phyloP scores from a whole-genome alignment of 1,140 invertebrate genomes.

The Drosophila virilis region DNA sequence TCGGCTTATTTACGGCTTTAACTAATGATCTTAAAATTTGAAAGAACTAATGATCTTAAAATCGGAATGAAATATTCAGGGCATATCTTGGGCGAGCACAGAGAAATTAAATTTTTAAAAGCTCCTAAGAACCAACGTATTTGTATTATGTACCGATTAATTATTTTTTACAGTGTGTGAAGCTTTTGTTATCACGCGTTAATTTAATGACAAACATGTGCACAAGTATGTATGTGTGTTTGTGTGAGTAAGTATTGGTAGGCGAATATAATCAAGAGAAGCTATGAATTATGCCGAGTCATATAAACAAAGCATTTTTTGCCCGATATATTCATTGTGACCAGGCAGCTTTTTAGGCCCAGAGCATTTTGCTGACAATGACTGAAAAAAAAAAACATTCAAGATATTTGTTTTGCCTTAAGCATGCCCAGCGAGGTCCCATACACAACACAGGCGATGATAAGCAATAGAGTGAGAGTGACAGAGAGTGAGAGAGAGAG shows the following conservation, averaged over 20 bases:
- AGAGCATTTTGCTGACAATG: constrained; percentile 7
- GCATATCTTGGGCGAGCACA: no score
- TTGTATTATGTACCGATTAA: neutral
- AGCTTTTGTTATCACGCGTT: constrained; percentile 8
- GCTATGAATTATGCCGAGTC: constrained; percentile 12
- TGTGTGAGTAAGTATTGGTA: neutral
- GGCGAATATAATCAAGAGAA: neutral
- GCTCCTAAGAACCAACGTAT: no score
- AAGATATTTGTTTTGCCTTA: neutral
- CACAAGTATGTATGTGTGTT: no score
- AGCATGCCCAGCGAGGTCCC: no score
- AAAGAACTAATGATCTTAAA: no score
- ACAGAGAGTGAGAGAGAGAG: neutral
- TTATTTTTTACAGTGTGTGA: neutral
- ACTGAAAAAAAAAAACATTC: neutral
- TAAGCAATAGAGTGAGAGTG: constrained; percentile 5
- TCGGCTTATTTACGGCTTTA: no score
- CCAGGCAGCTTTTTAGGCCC: neutral
- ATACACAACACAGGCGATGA: neutral
- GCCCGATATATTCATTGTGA: constrained; percentile 5
- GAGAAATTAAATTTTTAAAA: no score
- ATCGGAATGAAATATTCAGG: no score
- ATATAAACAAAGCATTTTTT: neutral
- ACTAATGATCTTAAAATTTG: no score
- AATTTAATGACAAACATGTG: neutral